phyloP scores from a whole-genome alignment of 2,888 invertebrate genomes.

The Lycia hirtaria region DNA sequence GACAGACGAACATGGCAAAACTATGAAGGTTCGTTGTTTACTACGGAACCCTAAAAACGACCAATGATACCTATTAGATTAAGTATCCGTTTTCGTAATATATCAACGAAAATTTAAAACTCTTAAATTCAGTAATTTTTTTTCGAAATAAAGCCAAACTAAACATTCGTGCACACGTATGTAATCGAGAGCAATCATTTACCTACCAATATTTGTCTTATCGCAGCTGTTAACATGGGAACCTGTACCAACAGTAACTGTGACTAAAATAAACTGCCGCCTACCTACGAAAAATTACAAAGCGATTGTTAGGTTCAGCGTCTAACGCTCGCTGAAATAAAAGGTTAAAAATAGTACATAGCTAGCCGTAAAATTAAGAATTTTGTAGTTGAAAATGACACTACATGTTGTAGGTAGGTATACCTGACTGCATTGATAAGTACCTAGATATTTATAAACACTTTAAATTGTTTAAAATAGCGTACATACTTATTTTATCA shows the following conservation, averaged over 20 bases:
- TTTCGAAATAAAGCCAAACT: background rate
- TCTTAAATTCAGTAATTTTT: too few species aligned
- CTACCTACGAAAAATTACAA: constrained; percentile 54
- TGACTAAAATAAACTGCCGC: constrained; percentile 46
- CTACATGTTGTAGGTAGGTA: constrained; percentile 40
- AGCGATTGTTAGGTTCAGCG: constrained; percentile 59
- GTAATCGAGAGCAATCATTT: constrained; percentile 14
- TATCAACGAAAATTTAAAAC: too few species aligned
- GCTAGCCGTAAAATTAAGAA: constrained; percentile 67
- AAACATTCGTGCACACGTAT: background rate
- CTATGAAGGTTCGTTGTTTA: too few species aligned
- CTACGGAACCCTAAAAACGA: too few species aligned
- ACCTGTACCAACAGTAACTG: constrained; percentile 31
- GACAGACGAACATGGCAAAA: too few species aligned
- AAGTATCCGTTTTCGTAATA: too few species aligned
- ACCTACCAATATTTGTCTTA: constrained; percentile 28
- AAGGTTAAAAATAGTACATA: constrained; percentile 67
- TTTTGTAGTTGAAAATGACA: too few species aligned
- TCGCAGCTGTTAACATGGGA: constrained; percentile 30
- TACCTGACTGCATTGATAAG: background rate
- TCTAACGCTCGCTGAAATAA: constrained; percentile 58
- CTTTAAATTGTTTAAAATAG: too few species aligned
- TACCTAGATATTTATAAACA: too few species aligned
- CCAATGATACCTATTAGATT: too few species aligned
- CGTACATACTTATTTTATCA: too few species aligned